Conservation (phyloP, 2,888 invertebrate species). For the Tetragonula carbonaria region DNA sequence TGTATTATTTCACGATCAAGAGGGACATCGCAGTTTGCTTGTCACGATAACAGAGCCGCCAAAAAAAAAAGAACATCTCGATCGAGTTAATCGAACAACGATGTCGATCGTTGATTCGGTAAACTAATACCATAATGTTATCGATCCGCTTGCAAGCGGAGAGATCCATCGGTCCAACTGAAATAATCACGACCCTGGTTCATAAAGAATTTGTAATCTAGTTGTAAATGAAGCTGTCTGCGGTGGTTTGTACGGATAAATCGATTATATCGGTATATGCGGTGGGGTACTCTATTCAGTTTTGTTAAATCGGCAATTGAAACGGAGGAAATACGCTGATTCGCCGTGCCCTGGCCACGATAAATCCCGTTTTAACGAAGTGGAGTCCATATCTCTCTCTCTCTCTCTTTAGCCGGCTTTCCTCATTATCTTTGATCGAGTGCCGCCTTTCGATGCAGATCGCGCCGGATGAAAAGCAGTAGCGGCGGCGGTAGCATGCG, state of each 20-base stretch:
- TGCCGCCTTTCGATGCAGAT: constrained; percentile 57
- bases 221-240: constrained; percentile 3
- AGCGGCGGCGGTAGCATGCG: background rate
- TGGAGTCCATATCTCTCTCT: constrained; percentile 11
- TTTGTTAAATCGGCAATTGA: constrained; percentile 41
- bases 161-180: background rate
- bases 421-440: constrained; percentile 59
- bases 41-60: too few relatives aligned
- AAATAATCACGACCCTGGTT: background rate
- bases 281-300: constrained; percentile 28
- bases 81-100: too few relatives aligned
- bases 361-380: constrained; percentile 56
- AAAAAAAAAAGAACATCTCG: too few relatives aligned
- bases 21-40: too few relatives aligned
- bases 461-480: constrained; percentile 42
- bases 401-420: constrained; percentile 15
- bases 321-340: constrained; percentile 35
- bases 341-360: constrained; percentile 25
- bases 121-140: background rate
- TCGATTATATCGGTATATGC: constrained; percentile 24
- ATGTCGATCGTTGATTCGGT: too few relatives aligned
- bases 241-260: background rate
- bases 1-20: too few relatives aligned
- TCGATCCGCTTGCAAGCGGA: background rate
- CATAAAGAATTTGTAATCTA: constrained; percentile 17